Conservation (phyloP, 2,113 vertebrate genomes). For the Emberiza fucata region DNA sequence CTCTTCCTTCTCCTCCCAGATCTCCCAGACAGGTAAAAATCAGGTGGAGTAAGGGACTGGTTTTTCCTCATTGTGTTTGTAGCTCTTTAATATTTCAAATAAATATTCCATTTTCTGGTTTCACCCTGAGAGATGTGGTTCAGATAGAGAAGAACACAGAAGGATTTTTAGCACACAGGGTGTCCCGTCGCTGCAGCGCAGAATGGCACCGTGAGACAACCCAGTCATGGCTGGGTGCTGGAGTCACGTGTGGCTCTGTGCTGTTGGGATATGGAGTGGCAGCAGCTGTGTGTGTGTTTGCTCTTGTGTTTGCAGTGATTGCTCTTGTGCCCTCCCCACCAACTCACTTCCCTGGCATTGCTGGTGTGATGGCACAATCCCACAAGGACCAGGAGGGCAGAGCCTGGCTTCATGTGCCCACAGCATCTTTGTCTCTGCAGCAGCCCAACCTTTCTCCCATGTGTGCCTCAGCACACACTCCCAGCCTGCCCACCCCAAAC, state of each 20-base stretch:
- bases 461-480: not conserved
- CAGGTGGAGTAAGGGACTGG: fast-evolving
- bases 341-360: not conserved
- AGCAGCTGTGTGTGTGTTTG: not conserved
- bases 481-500: not conserved
- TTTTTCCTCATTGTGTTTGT: not conserved
- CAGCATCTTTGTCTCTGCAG: not conserved
- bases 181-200: fast-evolving
- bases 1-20: not conserved
- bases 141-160: not conserved
- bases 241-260: not conserved
- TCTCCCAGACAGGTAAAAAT: not conserved
- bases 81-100: not conserved
- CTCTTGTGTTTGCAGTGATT: not conserved
- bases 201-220: not conserved
- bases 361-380: not conserved
- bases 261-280: not conserved
- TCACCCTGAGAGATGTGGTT: not conserved
- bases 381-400: fast-evolving
- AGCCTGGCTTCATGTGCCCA: not conserved
- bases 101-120: not conserved
- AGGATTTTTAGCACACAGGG: not conserved
- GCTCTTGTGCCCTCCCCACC: not conserved
- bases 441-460: not conserved
- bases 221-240: fast-evolving